Base-by-base conservation (phyloP, 2,888 invertebrate species). In the Lycophotia porphyrea region DNA sequence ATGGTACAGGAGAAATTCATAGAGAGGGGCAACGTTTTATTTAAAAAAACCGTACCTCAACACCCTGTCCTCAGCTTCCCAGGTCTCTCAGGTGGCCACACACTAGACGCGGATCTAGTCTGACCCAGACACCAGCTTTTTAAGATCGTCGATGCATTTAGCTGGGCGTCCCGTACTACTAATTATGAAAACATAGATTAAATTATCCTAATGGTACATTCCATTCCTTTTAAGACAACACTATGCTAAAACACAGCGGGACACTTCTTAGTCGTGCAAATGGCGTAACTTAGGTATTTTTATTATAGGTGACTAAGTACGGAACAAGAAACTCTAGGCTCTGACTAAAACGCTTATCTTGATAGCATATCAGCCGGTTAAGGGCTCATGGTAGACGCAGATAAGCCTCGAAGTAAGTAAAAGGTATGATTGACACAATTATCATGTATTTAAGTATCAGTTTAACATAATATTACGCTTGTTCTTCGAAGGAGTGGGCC, bases 201-300 rank as follows among this genome's bases (percentile, higher is more conserved):
- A 39, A 68, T 39, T 15, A 63, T 64, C 44, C 27, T 63, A 63
- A 66, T 34, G 80, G 58, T 69, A 15, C 44, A 2, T 21, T 11
- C 2, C 9, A 60, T 65, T 36, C 84, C 81, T 61, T 71, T 27
- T 71, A 63, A 5, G 68, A 39, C 27, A 0, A 44, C 5, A 47
- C 66, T 58, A 52, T 61, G 65, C 69, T 55, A 15, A 15, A 61
- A 8, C 75, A 31, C 84, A 82, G 81, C 81, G 68, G 81, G 84
- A 15, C 5, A 34, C 68, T 2, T 60, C 42, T 47, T 2, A 21
- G 34, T 34, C 60, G 60, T 42, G 39, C 21, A 2, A 49, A 68
- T 21, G 24, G 61, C 27, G 42, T 49, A 34, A 34, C 13, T 13
- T 8, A 31, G 31, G 77, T 60, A 80, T 80, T 77, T 71, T 78